Evolutionary conservation across 2,888 invertebrate species (phyloP).

Genomic region (Dicycla oo): DNA sequence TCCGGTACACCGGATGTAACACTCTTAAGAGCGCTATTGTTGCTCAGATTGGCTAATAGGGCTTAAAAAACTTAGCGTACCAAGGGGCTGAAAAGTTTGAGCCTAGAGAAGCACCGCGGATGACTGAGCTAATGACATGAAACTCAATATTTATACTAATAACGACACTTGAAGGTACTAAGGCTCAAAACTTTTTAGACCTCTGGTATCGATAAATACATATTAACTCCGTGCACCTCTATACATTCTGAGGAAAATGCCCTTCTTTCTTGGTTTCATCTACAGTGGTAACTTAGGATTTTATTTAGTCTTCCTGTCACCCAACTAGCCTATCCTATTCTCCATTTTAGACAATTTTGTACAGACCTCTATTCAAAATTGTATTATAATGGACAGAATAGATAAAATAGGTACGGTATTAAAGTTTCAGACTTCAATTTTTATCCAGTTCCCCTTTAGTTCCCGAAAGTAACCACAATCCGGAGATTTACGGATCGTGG

Average conservation of each 20-base stretch:
- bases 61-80: too few relatives aligned
- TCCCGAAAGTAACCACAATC: constrained; percentile 14
- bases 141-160: too few relatives aligned
- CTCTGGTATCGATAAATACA: too few relatives aligned
- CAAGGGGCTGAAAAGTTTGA: too few relatives aligned
- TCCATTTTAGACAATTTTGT: neutral
- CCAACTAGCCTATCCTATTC: too few relatives aligned
- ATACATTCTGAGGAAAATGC: neutral
- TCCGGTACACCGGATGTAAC: too few relatives aligned
- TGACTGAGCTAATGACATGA: too few relatives aligned
- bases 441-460: constrained; percentile 3
- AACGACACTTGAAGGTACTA: too few relatives aligned
- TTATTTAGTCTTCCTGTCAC: neutral
- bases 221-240: neutral
- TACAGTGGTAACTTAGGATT: neutral
- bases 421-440: neutral
- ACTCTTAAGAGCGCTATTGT: too few relatives aligned
- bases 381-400: neutral
- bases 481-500: neutral
- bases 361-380: neutral
- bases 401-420: neutral
- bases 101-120: too few relatives aligned
- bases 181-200: too few relatives aligned
- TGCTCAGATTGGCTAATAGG: too few relatives aligned
- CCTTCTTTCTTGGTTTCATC: neutral